Conservation (phyloP, 2,888 invertebrate species). For the Heliconius aoede region DNA sequence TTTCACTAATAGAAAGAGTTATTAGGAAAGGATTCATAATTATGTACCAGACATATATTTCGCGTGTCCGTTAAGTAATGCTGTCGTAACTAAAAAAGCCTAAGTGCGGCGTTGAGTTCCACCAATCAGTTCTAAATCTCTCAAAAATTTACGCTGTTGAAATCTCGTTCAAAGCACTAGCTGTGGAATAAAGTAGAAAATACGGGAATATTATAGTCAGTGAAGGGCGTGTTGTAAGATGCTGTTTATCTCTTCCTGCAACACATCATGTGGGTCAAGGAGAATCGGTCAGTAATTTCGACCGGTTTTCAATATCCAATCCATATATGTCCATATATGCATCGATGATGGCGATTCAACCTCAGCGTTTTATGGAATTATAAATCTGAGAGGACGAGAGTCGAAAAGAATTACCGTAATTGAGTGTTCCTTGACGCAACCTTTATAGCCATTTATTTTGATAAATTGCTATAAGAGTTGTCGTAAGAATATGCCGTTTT, state of each 20-base stretch:
- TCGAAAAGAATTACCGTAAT: background rate
- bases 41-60: background rate
- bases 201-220: conserved; percentile 44
- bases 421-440: background rate
- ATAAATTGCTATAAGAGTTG: background rate
- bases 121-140: background rate
- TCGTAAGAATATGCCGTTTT: background rate
- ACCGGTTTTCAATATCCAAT: conserved; percentile 61
- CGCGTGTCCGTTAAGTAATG: too few relatives aligned
- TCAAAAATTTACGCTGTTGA: background rate
- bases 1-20: background rate
- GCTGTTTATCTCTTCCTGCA: conserved; percentile 61
- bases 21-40: background rate
- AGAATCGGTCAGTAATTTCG: conserved; percentile 65
- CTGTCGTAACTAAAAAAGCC: too few relatives aligned
- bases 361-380: conserved; percentile 23
- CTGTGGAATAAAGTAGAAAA: background rate
- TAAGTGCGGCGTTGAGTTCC: background rate
- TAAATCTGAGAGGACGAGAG: conserved; percentile 2
- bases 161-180: background rate
- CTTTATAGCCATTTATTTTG: background rate
- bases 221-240: conserved; percentile 47
- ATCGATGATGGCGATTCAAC: conserved; percentile 46
- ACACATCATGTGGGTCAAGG: conserved; percentile 70
- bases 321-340: conserved; percentile 49